Evolutionary conservation across 2,113 vertebrate genomes (phyloP).

Genomic region (Istiophorus platypterus): DNA sequence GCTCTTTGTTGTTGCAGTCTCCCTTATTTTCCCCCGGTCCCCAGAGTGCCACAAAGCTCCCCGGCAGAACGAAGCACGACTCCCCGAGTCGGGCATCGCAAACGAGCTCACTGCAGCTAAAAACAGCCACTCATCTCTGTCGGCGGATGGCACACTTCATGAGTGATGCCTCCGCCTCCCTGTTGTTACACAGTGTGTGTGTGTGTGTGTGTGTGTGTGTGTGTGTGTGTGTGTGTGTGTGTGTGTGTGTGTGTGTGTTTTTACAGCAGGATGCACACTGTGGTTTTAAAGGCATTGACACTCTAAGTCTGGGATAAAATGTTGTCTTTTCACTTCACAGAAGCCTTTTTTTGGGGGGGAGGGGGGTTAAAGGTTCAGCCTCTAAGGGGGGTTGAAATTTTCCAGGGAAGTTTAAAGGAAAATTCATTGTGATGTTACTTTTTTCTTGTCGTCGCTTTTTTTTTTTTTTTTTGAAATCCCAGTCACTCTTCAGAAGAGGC

Average conservation of each 20-base stretch:
- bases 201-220: no score
- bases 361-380: background rate
- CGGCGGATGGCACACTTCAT: slow-evolving; percentile 45
- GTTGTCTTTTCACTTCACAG: slow-evolving; percentile 36
- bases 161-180: slow-evolving; percentile 56
- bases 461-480: no score
- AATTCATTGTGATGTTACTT: slow-evolving; percentile 30
- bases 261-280: slow-evolving; percentile 17
- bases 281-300: slow-evolving; percentile 38
- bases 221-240: no score
- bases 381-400: background rate
- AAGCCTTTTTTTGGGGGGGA: background rate
- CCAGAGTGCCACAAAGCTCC: slow-evolving; percentile 68
- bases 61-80: slow-evolving; percentile 55
- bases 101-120: slow-evolving; percentile 73
- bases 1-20: slow-evolving; percentile 60
- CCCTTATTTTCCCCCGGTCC: slow-evolving; percentile 62
- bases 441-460: no score
- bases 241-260: no score
- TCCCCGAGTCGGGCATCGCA: slow-evolving; percentile 58
- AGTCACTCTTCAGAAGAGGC: slow-evolving; percentile 26
- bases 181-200: slow-evolving; percentile 24
- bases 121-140: slow-evolving; percentile 72
- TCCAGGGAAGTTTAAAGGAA: slow-evolving; percentile 28
- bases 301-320: slow-evolving; percentile 31